These are phyloP conservation scores for Mesocricetus auratus DNA, from an alignment of 2,113 vertebrate species.

Conservation along the genomic window DNA sequence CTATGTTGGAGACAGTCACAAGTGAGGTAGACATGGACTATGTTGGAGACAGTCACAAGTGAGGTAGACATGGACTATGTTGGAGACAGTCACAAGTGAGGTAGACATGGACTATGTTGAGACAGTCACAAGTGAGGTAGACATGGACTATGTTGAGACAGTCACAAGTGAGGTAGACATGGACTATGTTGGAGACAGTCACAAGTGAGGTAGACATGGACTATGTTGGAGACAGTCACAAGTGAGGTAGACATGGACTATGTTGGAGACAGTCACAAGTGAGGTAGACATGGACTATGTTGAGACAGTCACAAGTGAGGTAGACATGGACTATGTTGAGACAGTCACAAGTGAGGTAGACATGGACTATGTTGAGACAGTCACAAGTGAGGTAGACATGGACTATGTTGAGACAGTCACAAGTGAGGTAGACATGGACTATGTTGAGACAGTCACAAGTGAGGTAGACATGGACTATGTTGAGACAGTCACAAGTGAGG, in stretches of 20 bases:
- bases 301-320: not conserved
- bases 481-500: no score
- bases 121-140: no score
- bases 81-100: not conserved
- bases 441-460: not conserved
- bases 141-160: not conserved
- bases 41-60: not conserved
- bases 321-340: no score
- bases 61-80: not conserved
- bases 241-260: not conserved
- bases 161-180: no score
- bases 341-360: no score
- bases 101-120: no score
- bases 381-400: no score
- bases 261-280: not conserved
- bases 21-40: not conserved
- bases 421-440: not conserved
- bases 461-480: no score
- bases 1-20: no score
- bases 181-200: no score
- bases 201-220: constrained; percentile 1
- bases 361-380: not conserved
- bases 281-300: not conserved
- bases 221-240: not conserved
- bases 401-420: no score